Evolutionary conservation across 1,140 invertebrate genomes (phyloP).

Genomic region (Magallana gigas): DNA sequence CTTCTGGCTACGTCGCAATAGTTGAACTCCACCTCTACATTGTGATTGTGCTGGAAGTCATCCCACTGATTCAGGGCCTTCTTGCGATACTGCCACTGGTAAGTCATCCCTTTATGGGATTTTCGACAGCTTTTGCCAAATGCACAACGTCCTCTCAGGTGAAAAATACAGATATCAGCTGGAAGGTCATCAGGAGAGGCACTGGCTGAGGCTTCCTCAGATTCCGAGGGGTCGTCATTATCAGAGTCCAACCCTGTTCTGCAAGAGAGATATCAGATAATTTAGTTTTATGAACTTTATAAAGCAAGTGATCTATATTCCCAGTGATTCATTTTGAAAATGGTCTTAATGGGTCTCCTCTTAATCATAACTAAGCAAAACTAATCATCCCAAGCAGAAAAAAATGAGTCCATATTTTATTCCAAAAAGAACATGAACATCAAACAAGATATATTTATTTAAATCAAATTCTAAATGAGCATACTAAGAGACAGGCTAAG

Average conservation of each 20-base stretch:
- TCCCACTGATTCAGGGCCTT: slow-evolving; percentile 43
- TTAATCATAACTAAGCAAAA: no score
- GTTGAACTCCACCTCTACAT: slow-evolving; percentile 43
- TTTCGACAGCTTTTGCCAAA: slow-evolving; percentile 52
- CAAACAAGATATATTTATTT: no score
- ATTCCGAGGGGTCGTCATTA: slow-evolving; percentile 29
- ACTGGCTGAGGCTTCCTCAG: not conserved
- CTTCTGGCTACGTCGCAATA: slow-evolving; percentile 42
- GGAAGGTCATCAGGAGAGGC: not conserved
- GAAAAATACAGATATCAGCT: slow-evolving; percentile 56
- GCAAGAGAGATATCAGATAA: not conserved
- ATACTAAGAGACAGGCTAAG: no score
- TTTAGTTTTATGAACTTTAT: no score
- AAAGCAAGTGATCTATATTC: no score
- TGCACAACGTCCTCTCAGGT: slow-evolving; percentile 53
- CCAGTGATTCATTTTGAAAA: no score
- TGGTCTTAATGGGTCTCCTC: no score
- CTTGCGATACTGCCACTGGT: slow-evolving; percentile 58
- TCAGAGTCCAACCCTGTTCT: slow-evolving; percentile 25
- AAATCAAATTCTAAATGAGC: no score
- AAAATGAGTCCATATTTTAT: no score
- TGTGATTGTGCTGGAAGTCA: slow-evolving; percentile 42
- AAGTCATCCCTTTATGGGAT: slow-evolving; percentile 47
- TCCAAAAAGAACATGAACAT: no score
- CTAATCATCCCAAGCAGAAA: no score